Base-by-base conservation (phyloP, 2,888 invertebrate species). In the Taphrorychus bicolor region DNA sequence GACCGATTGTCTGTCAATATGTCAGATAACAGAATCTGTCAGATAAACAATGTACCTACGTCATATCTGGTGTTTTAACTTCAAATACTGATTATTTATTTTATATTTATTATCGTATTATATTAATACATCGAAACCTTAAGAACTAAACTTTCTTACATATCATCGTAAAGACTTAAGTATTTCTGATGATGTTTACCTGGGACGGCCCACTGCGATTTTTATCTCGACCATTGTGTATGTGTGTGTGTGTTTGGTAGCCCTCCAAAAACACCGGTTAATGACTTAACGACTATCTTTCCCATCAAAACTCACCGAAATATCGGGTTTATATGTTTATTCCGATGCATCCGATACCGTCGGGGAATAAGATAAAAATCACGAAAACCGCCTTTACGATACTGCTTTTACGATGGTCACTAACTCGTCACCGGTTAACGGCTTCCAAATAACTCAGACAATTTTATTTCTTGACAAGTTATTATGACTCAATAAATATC, bases 401-500 rank as follows among this genome's bases (percentile, higher is more conserved):
- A 21, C 16, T 49, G 21, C 51, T 62, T 67, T 67, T 67, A 67
- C 59, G 67, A 67, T 62, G 59, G 62, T 62, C 51, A 59, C 52
- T 62, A 60, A 58, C 62, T 67, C 59, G 67, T 67, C 67, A 67
- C 53, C 18, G 52, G 58, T 67, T 62, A 76, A 73, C 74, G 75
- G 78, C 79, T 79, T 76, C 80, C 78, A 77, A 79, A 80, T 79
- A 78, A 77, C 78, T 78, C 77, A 76, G 78, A 76, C 75, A 79
- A 76, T 75, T 82, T 82, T 82, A 82, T 79, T 77, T 78, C 80
- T 79, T 78, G 80, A 81, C 79, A 80, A 79, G 76, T 77, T 80
- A 81, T 81, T 81, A 82, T 79, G 81, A 81, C 81, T 80, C 79
- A 79, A 81, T 82, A 82, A 81, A 81, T 81, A 80, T 77, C 73